phyloP scores from a whole-genome alignment of 2,888 invertebrate genomes.

The Disparrhopalites patrizii region DNA sequence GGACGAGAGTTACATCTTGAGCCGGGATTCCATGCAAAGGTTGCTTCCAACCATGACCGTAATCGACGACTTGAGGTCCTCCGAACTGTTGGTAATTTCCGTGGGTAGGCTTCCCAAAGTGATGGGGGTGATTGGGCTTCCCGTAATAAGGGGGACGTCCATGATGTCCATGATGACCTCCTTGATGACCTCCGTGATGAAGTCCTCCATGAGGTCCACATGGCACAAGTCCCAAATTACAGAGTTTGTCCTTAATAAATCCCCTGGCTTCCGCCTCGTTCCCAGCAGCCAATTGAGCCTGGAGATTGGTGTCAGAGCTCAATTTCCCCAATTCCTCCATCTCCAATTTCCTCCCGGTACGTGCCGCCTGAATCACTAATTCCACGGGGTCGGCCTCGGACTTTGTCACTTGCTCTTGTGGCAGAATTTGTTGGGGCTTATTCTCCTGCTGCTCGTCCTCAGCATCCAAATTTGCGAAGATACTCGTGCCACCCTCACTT shows the following conservation, averaged over 20 bases:
- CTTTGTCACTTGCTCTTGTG: not conserved
- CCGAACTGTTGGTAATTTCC: constrained; percentile 7
- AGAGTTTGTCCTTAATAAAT: constrained; percentile 75
- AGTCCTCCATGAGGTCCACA: constrained; percentile 25
- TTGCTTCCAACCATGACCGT: constrained; percentile 8
- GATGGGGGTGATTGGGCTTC: constrained; percentile 1
- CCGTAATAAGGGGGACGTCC: not conserved
- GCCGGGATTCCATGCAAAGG: constrained; percentile 55
- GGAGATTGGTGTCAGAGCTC: constrained; percentile 19
- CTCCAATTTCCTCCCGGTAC: constrained; percentile 30
- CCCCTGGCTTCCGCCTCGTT: constrained; percentile 71
- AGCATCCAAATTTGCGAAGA: constrained; percentile 14
- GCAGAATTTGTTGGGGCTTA: too few relatives aligned
- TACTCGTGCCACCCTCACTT: constrained; percentile 9
- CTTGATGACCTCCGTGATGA: constrained; percentile 5
- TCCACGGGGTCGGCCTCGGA: constrained; percentile 28
- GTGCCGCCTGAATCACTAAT: constrained; percentile 29
- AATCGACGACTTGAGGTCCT: not conserved
- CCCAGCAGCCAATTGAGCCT: constrained; percentile 26
- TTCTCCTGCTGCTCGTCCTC: not conserved
- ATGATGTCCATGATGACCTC: constrained; percentile 4
- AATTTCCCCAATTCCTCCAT: constrained; percentile 30
- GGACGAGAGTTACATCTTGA: constrained; percentile 77
- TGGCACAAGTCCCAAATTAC: constrained; percentile 64
- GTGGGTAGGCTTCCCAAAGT: constrained; percentile 1